Evolutionary conservation across 2,888 invertebrate genomes (phyloP).

Genomic region (Parasteatoda lunata): DNA sequence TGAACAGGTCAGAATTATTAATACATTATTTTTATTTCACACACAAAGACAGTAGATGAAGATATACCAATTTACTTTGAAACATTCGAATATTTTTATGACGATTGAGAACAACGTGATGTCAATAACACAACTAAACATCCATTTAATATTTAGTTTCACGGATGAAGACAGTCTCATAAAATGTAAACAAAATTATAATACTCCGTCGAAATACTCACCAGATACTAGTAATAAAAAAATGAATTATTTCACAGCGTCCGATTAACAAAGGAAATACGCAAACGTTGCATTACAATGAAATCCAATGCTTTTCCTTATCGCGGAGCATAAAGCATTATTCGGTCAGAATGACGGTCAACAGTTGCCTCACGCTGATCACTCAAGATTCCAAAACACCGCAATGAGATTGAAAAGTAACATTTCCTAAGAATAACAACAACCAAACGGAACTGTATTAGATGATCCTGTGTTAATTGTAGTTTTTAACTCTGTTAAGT

Average conservation of each 20-base stretch:
- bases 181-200: conserved; percentile 40
- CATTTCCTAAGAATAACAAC: not conserved
- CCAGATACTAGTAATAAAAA: conserved; percentile 2
- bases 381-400: conserved; percentile 61
- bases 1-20: too few species aligned
- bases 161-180: not conserved
- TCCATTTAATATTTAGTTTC: too few species aligned
- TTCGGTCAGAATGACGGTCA: conserved; percentile 47
- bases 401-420: conserved; percentile 33
- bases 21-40: too few species aligned
- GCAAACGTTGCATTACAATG: conserved; percentile 2
- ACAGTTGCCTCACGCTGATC: conserved; percentile 52
- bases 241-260: not conserved
- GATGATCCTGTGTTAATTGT: not conserved
- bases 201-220: conserved; percentile 20
- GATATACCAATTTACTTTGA: too few species aligned
- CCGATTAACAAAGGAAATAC: not conserved
- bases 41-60: too few species aligned
- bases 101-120: too few species aligned
- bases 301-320: not conserved
- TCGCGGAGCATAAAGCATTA: not conserved
- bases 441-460: not conserved
- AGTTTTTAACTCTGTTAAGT: not conserved
- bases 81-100: too few species aligned
- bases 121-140: too few species aligned